A percentile compares a stretch with the other conserved stretches of the same genome.
Conservation (phyloP, 2,113 vertebrate species). For the Lasiurus borealis region DNA sequence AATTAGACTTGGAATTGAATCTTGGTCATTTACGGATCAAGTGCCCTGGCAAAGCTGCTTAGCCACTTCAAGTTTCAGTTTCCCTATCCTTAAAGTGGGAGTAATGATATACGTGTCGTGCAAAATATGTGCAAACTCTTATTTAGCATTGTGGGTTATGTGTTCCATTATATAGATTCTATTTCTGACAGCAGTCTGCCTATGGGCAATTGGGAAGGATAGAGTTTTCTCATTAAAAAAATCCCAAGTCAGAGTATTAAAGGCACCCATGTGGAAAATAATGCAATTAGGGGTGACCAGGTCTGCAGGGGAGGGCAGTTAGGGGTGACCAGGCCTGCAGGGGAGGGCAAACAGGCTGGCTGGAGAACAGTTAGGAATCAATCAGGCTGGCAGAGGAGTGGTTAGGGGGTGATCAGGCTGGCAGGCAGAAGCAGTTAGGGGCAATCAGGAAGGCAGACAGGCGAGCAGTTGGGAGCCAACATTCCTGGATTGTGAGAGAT, state of each 20-base stretch:
- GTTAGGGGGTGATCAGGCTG: too few relatives aligned
- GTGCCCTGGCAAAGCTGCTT: background rate
- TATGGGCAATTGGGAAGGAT: background rate
- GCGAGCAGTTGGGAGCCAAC: too few relatives aligned
- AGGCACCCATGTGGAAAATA: too few relatives aligned
- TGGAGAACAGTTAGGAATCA: too few relatives aligned
- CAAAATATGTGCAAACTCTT: background rate
- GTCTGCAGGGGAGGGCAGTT: too few relatives aligned
- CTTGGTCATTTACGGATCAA: background rate
- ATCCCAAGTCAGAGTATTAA: background rate
- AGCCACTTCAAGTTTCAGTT: slow-evolving; percentile 12
- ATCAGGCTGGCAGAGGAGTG: too few relatives aligned
- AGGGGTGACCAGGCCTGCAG: too few relatives aligned
- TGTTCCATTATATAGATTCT: background rate
- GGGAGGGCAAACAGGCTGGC: too few relatives aligned
- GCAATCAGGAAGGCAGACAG: too few relatives aligned
- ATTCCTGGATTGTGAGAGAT: too few relatives aligned
- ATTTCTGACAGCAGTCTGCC: slow-evolving; percentile 32
- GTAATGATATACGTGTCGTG: background rate
- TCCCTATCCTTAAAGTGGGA: background rate
- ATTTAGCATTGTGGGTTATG: background rate
- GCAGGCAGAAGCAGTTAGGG: too few relatives aligned
- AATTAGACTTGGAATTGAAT: background rate
- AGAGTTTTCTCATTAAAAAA: slow-evolving; percentile 47
- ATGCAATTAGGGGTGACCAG: too few relatives aligned